Evolutionary conservation across 2,797 vertebrate species (phyloP).

Genomic region (Okamejei kenojei): DNA sequence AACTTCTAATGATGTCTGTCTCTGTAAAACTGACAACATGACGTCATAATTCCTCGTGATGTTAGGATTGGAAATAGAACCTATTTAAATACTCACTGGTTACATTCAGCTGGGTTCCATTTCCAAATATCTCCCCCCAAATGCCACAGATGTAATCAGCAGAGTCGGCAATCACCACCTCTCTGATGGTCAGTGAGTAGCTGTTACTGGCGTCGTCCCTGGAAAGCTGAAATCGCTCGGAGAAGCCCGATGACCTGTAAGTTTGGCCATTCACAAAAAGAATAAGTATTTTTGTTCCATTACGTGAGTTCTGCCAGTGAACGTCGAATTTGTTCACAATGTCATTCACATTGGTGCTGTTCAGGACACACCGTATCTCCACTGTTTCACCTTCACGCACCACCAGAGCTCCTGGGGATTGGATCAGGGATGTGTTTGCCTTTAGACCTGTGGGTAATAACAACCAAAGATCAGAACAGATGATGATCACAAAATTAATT

Average conservation of each 20-base stretch:
- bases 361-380: not conserved
- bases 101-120: not conserved
- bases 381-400: not conserved
- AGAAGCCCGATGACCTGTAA: not conserved
- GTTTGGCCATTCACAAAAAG: not conserved
- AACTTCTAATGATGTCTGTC: not conserved
- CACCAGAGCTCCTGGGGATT: not conserved
- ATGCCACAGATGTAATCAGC: not conserved
- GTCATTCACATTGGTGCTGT: no score
- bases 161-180: not conserved
- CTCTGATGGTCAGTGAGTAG: conserved; percentile 2
- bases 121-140: not conserved
- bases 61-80: not conserved
- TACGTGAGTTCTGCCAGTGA: not conserved
- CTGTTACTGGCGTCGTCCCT: not conserved
- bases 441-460: not conserved
- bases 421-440: not conserved
- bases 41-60: not conserved
- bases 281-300: not conserved
- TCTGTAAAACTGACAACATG: not conserved
- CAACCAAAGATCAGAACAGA: not conserved
- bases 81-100: not conserved
- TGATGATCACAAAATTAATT: no score
- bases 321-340: not conserved
- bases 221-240: not conserved